Evolutionary conservation across 2,113 vertebrate species (phyloP), one percentile per base, ranked within the genome.

Genomic region (Xiphophorus maculatus): DNA sequence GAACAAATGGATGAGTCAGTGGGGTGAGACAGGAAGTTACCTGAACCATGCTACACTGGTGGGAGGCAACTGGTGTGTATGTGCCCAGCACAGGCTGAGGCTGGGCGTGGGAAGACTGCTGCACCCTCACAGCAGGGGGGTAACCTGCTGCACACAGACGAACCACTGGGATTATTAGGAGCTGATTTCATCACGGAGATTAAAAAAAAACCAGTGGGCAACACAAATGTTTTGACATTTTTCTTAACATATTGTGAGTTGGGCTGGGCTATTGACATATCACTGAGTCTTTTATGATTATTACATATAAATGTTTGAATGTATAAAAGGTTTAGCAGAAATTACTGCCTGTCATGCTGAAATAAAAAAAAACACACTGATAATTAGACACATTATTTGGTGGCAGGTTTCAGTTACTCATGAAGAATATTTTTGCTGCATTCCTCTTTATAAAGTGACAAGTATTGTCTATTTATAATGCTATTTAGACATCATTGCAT

Each of bases 1-100:
- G 12, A 74, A 73, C n/a, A 65, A 25, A 11, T 68, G 28, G 79
- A 68, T 0, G 42, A 63, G 73, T 66, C 63, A 71, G 65, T 51
- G n/a, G 66, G 67, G 65, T 66, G 61, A 40, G 17, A 48, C 17
- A 19, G 17, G 51, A 58, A 10, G 66, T 88, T 90, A 93, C 93
- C 93, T 93, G 91, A 69, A 88, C 81, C 69, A 89, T 76, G 84
- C 91, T 90, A 90, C 91, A 88, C 48, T 90, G 97, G 93, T 96
- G 97, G 90, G 97, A 95, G 33, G 95, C 94, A 89, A 97, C 93
- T 32, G 96, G 81, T 89, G 97, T 89, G 91, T 97, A 98, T 84
- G 95, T 91, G 81, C 97, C 95, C 94, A 97, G 93, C 90, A 97
- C 92, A 69, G 82, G 72, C 92, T 96, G 96, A 81, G 91, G 91